Base-by-base conservation (phyloP, 2,888 invertebrate species). In the Ophion slaviceki region DNA sequence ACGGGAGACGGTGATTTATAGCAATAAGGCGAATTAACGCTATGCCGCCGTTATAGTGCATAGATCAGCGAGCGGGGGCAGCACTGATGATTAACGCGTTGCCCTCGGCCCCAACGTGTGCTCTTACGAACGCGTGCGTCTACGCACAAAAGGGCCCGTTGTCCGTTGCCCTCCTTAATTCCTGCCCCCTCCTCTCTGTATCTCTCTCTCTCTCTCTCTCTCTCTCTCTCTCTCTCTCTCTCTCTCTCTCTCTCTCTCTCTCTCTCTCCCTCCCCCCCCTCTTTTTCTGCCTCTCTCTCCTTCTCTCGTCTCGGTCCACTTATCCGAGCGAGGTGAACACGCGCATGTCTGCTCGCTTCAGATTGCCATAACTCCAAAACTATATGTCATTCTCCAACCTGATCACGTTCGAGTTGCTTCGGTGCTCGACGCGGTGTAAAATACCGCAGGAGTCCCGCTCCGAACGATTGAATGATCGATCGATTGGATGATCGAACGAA, bases 291-390 rank as follows among this genome's bases (percentile, higher is more conserved):
- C 77, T 45, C 17, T 45, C 24, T 62, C 45, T 62, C 47, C n/a
- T 87, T 78, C 79, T 79, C 80, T 81, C 79, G 92, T 92, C 90
- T 89, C 92, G 91, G 91, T 92, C 91, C 92, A 92, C 91, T 91
- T 92, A 90, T 88, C 89, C 71, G 88, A 71, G 74, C 79, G 81
- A 86, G 87, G 85, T 82, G 86, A 87, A 83, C 84, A 88, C 86
- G 81, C 81, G 82, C 74, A 74, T 53, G 74, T 57, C 71, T 45
- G 32, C 66, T 64, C 78, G 78, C 66, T 66, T 70, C 47, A 67
- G 32, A 79, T 71, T 36, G 36, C 47, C n/a, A 53, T 47, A 68
- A 71, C 61, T 62, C 47, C 77, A 20, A 77, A 62, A 72, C 67
- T 32, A 36, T 62, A 53, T 78, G 67, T 70, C 62, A 47, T 72